phyloP scores from a whole-genome alignment of 2,888 invertebrate genomes.

The Alviniconcha strummeri region DNA sequence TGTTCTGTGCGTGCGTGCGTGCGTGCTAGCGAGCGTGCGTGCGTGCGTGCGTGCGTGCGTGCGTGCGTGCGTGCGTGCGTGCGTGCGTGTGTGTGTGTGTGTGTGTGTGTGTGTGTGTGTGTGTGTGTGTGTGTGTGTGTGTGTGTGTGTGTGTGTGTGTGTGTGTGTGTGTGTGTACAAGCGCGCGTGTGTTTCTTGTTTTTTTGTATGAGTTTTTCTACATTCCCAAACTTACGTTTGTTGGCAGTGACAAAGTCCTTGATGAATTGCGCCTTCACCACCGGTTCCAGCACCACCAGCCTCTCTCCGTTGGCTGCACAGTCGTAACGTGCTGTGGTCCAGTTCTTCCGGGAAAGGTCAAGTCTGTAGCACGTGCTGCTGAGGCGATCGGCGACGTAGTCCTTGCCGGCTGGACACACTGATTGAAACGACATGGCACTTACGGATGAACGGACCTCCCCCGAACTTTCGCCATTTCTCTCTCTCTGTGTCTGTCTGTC shows the following conservation, averaged over 20 bases:
- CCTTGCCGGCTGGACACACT: neutral
- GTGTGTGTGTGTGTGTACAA: neutral
- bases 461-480: too few relatives aligned
- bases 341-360: neutral
- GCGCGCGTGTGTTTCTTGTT: neutral
- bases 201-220: neutral
- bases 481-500: too few relatives aligned
- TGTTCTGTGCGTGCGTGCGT: too few relatives aligned
- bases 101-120: too few relatives aligned
- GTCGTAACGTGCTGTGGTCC: neutral
- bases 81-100: too few relatives aligned
- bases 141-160: too few relatives aligned
- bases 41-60: too few relatives aligned
- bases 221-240: neutral
- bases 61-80: too few relatives aligned
- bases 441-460: too few relatives aligned
- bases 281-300: slow-evolving; percentile 8
- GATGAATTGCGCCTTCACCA: neutral
- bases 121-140: too few relatives aligned
- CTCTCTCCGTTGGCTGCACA: neutral
- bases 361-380: neutral
- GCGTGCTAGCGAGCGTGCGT: too few relatives aligned
- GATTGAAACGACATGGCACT: neutral
- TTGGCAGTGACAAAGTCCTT: neutral
- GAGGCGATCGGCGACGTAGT: neutral